Evolutionary conservation across 2,113 vertebrate species (phyloP).

Genomic region (Myrmophylax atrothorax): DNA sequence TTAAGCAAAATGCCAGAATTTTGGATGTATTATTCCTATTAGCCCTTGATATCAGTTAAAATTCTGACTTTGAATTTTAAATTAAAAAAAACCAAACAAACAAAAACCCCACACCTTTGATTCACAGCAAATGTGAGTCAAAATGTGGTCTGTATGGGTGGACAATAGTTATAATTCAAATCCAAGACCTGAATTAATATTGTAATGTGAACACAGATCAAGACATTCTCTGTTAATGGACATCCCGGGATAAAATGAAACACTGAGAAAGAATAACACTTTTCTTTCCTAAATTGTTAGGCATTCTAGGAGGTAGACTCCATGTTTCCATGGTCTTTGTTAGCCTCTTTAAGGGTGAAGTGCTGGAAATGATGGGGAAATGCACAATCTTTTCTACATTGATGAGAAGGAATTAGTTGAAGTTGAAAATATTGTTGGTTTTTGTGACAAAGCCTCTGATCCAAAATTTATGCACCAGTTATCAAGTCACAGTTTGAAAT

Average conservation of each 20-base stretch:
- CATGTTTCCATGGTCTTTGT: not conserved
- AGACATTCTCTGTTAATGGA: not conserved
- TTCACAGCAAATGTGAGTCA: not conserved
- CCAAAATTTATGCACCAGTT: not conserved
- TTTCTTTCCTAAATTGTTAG: not conserved
- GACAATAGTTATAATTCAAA: not conserved
- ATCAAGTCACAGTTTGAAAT: not conserved
- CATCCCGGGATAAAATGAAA: not conserved
- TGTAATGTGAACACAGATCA: not conserved
- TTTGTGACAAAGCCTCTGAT: not conserved
- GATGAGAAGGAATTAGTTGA: not conserved
- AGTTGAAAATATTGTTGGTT: not conserved
- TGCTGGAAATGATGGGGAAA: not conserved
- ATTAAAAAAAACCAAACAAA: not conserved
- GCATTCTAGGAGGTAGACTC: not conserved
- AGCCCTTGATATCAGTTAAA: not conserved
- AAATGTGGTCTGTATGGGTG: not conserved
- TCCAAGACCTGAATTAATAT: not conserved
- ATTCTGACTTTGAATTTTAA: not conserved
- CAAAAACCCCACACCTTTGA: not conserved
- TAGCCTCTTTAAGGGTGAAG: not conserved
- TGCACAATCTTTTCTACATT: not conserved
- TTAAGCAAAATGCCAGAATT: not conserved
- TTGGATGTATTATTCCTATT: not conserved
- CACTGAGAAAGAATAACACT: not conserved